phyloP scores from a whole-genome alignment of 2,797 vertebrate species.

The Botia kubotai region DNA sequence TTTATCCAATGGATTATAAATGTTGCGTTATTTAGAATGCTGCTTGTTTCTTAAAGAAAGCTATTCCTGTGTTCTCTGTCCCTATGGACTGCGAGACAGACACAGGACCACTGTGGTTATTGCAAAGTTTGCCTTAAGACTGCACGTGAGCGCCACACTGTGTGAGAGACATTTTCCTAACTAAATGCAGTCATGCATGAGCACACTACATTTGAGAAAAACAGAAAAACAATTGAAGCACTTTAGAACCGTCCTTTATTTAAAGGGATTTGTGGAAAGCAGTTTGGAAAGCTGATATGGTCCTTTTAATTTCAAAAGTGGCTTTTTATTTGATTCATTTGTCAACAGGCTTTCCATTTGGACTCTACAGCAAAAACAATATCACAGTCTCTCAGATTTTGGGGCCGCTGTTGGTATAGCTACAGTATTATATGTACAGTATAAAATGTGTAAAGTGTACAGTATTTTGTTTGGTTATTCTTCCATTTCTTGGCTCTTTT shows the following conservation, averaged over 20 bases:
- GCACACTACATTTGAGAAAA: constrained; percentile 31
- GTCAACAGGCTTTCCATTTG: background rate
- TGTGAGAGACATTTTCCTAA: constrained; percentile 24
- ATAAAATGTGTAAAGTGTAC: constrained; percentile 26
- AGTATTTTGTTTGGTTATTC: constrained; percentile 16
- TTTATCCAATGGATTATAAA: constrained; percentile 1
- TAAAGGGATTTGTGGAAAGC: background rate
- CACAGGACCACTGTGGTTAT: constrained; percentile 14
- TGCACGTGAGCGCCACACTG: constrained; percentile 24
- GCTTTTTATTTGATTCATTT: constrained; percentile 1
- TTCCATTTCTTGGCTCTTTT: constrained; percentile 4
- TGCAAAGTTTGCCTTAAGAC: constrained; percentile 44
- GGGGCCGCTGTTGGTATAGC: background rate
- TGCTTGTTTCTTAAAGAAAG: constrained; percentile 20
- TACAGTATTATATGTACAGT: constrained; percentile 44
- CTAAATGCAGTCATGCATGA: constrained; percentile 24
- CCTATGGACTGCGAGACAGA: constrained; percentile 6
- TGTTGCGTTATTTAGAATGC: constrained; percentile 4
- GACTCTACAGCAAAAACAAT: background rate
- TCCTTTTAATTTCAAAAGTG: constrained; percentile 21
- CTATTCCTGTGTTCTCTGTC: constrained; percentile 17
- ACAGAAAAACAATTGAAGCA: constrained; percentile 26
- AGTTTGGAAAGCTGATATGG: background rate
- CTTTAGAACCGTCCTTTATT: constrained; percentile 33
- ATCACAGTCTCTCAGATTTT: constrained; percentile 16